phyloP scores from a whole-genome alignment of 2,113 vertebrate species.

The Gymnocephalus cernua region DNA sequence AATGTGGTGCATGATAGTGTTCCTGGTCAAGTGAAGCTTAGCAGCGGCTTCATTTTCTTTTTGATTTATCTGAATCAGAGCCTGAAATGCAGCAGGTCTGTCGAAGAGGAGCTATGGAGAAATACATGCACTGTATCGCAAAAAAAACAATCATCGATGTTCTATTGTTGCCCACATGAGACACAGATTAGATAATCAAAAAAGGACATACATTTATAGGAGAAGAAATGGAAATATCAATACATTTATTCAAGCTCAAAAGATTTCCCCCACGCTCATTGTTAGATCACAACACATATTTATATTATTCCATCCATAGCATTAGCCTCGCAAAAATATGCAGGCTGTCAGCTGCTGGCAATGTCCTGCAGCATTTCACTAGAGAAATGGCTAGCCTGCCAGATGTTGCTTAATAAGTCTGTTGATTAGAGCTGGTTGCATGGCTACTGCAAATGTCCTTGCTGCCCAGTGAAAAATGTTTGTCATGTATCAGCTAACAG shows the following conservation, averaged over 20 bases:
- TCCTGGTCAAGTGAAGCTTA: neutral
- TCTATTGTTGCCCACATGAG: constrained; percentile 58
- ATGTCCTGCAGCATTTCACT: constrained; percentile 29
- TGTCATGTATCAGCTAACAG: constrained; percentile 53
- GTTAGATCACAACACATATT: constrained; percentile 7
- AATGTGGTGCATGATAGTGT: neutral
- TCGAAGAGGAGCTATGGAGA: constrained; percentile 10
- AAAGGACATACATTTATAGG: constrained; percentile 43
- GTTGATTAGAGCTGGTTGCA: constrained; percentile 64
- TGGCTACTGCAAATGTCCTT: constrained; percentile 53
- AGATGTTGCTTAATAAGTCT: constrained; percentile 68
- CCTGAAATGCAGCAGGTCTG: constrained; percentile 10
- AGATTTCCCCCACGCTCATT: constrained; percentile 22
- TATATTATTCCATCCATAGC: constrained; percentile 9
- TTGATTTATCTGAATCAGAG: constrained; percentile 40
- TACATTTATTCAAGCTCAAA: constrained; percentile 36
- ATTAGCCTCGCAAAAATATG: constrained; percentile 20
- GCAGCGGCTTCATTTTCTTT: constrained; percentile 15
- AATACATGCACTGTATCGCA: neutral
- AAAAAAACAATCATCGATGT: constrained; percentile 43
- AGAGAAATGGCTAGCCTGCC: constrained; percentile 52
- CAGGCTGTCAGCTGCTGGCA: constrained; percentile 36
- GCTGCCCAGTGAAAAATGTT: constrained; percentile 49
- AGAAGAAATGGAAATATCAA: constrained; percentile 55
- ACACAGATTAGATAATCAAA: constrained; percentile 61